Conservation (phyloP, 2,888 invertebrate genomes). For the Achlya flavicornis region DNA sequence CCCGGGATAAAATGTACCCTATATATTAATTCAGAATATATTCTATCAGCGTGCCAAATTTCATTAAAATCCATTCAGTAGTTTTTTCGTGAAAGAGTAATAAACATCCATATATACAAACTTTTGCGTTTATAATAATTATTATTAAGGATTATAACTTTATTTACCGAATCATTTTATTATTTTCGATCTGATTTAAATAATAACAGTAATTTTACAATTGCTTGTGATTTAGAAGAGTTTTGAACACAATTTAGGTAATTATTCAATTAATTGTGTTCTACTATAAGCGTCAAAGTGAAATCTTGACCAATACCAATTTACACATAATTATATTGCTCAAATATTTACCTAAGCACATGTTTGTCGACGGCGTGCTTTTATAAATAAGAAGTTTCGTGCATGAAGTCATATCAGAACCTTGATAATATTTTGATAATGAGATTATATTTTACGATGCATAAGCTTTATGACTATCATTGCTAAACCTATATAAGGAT, state of each 20-base stretch:
- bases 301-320: background rate
- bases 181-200: too few species aligned
- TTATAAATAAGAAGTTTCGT: conserved; percentile 16
- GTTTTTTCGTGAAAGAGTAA: too few species aligned
- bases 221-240: too few species aligned
- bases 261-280: background rate
- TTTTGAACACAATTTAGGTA: too few species aligned
- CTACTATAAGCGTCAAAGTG: background rate
- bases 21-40: too few species aligned
- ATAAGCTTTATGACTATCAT: conserved; percentile 11
- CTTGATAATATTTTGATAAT: conserved; percentile 20
- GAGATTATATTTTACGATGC: conserved; percentile 14
- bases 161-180: background rate
- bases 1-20: too few species aligned
- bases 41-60: too few species aligned
- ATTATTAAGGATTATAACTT: too few species aligned
- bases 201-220: too few species aligned
- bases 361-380: conserved; percentile 1
- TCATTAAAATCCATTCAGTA: too few species aligned
- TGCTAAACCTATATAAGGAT: background rate
- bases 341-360: conserved; percentile 6
- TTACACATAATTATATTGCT: conserved; percentile 4
- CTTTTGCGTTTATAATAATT: too few species aligned
- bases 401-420: conserved; percentile 20
- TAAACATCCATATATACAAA: too few species aligned